Conservation (phyloP, 2,888 invertebrate species). For the Drosophila basisetae region DNA sequence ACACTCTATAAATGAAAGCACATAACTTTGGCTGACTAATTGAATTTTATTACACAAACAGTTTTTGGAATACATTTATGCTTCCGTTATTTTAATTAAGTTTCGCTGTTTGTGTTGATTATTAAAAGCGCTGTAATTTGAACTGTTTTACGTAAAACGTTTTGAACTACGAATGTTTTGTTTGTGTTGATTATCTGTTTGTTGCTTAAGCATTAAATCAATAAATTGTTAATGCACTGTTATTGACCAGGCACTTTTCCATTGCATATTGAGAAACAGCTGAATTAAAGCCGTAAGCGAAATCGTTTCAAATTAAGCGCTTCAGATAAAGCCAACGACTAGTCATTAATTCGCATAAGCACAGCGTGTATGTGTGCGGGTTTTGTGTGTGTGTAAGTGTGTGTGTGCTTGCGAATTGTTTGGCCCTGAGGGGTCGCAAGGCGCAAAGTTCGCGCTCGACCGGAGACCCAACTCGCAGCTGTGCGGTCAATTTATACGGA, state of each 20-base stretch:
- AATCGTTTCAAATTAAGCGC: constrained; percentile 67
- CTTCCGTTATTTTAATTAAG: constrained; percentile 57
- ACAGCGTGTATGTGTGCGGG: constrained; percentile 8
- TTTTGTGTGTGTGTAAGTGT: constrained; percentile 18
- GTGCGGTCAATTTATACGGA: constrained; percentile 57
- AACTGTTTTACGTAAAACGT: constrained; percentile 20
- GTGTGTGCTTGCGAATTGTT: constrained; percentile 24
- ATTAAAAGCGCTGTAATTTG: constrained; percentile 46
- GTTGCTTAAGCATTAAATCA: constrained; percentile 43
- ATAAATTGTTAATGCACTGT: constrained; percentile 48
- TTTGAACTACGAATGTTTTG: constrained; percentile 25
- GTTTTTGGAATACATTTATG: constrained; percentile 1
- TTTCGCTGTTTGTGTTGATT: constrained; percentile 35
- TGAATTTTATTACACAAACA: constrained; percentile 9
- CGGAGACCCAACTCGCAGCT: constrained; percentile 25
- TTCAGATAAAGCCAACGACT: constrained; percentile 60
- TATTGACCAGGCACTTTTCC: constrained; percentile 39
- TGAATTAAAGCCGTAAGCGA: constrained; percentile 40
- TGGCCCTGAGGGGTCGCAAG: constrained; percentile 42
- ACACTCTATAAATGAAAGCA: background rate
- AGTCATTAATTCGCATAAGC: constrained; percentile 57
- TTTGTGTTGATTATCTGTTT: background rate
- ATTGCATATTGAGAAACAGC: constrained; percentile 38
- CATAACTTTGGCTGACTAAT: constrained; percentile 6
- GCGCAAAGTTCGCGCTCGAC: constrained; percentile 51